phyloP scores from a whole-genome alignment of 2,888 invertebrate genomes.

The Andrena bucephala region DNA sequence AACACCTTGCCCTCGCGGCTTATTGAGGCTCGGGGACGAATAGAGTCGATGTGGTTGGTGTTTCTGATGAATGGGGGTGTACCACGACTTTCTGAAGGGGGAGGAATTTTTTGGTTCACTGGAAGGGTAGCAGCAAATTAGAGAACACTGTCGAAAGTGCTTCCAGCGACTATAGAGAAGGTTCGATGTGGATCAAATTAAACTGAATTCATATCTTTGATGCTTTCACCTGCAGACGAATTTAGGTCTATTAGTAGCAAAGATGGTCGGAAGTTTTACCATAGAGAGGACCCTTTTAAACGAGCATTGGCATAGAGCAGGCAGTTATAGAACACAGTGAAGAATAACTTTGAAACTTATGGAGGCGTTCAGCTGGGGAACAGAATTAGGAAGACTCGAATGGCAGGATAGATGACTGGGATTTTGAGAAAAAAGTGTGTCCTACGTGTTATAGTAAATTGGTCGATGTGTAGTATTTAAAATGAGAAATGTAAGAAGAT shows the following conservation, averaged over 20 bases:
- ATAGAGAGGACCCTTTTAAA: neutral
- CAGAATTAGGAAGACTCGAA: neutral
- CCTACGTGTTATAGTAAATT: neutral
- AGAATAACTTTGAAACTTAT: neutral
- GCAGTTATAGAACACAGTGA: too few relatives aligned
- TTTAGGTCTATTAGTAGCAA: too few relatives aligned
- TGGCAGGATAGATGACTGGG: neutral
- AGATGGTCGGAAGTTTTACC: neutral
- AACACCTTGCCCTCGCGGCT: constrained; percentile 30
- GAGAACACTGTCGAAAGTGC: too few relatives aligned
- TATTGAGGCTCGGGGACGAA: neutral
- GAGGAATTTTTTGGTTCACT: too few relatives aligned
- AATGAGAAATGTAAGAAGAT: too few relatives aligned
- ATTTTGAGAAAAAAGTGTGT: neutral
- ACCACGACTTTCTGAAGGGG: neutral
- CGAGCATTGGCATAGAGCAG: too few relatives aligned
- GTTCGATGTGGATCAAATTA: too few relatives aligned
- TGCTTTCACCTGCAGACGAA: too few relatives aligned
- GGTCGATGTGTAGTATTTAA: too few relatives aligned
- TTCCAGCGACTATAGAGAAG: too few relatives aligned
- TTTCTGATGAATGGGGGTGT: neutral
- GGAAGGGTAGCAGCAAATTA: too few relatives aligned
- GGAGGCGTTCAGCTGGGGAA: neutral
- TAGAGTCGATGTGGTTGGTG: neutral
- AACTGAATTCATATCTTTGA: too few relatives aligned